Base-by-base conservation (phyloP, 2,797 vertebrate species). In the Melanotaenia parkinsoni region DNA sequence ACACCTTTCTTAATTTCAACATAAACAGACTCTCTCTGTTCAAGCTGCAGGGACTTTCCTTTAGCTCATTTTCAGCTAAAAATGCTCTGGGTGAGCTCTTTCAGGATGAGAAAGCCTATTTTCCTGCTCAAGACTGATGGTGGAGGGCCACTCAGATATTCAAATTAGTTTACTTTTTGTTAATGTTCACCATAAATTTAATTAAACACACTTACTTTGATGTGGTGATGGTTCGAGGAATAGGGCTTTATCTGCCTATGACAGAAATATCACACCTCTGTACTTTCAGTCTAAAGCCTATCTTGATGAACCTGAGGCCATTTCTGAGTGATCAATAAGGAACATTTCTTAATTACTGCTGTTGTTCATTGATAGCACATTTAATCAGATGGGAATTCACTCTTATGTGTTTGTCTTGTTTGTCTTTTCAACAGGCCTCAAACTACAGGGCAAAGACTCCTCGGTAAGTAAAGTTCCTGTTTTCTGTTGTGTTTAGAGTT, bases 361-460 rank as follows among this genome's bases (percentile, higher is more conserved):
- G n/a, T 40, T 67, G 5, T 71, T 35, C 8, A 57, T 3, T 26
- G 9, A 40, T 8, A 50, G 0, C 1, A 26, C 32, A 47, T 66
- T 1, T 45, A 26, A 61, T 65, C 1, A 35, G 26, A 56, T n/a
- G 1, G 8, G 28, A n/a, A 22, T 63, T 9, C n/a, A 11, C 56
- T 4, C 7, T 33, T 9, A 32, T 28, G 11, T 57, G 13, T 57
- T 53, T 64, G n/a, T 74, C 30, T 62, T 28, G 4, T 71, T 58
- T 68, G 18, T 83, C 3, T 85, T 76, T 74, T 77, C 43, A 56
- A 82, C 78, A 90, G 89, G 61, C 37, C 0, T n/a, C 62, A 5
- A 37, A 0, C 4, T 22, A 10, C 12, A 71, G 0, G 4, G 7
- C 0, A 1, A 13, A 1, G 3, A 4, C 0, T 33, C 60, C 24